These are phyloP conservation scores for Ophonus ardosiacus DNA, from an alignment of 2,888 invertebrate species.

Conservation along the genomic window DNA sequence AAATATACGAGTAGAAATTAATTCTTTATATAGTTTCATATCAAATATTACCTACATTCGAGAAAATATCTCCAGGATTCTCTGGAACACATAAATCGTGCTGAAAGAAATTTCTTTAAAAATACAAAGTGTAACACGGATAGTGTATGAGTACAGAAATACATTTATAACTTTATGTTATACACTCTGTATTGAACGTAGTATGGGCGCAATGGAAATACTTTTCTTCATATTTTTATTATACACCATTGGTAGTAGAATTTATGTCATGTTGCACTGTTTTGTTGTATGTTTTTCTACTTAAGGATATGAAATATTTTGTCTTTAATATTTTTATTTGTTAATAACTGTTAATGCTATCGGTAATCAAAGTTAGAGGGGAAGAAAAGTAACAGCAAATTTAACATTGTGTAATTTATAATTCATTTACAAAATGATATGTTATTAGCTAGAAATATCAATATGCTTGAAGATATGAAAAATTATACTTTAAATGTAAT, in stretches of 20 bases:
- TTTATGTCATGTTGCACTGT: not conserved
- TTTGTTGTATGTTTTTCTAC: not conserved
- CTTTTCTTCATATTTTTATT: not conserved
- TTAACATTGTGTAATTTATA: no score
- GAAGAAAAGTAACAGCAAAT: no score
- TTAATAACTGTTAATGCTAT: no score
- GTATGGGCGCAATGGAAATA: not conserved
- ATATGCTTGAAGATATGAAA: no score
- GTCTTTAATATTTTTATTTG: no score
- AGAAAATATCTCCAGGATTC: conserved; percentile 18
- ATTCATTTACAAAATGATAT: no score
- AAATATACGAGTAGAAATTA: conserved; percentile 8
- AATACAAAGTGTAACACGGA: not conserved
- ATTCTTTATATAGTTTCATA: conserved; percentile 37
- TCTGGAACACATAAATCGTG: conserved; percentile 26
- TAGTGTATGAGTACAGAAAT: not conserved
- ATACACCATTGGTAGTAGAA: not conserved
- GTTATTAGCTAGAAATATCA: no score
- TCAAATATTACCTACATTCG: not conserved
- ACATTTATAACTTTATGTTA: not conserved
- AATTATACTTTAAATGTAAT: no score
- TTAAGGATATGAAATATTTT: not conserved
- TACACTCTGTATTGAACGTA: not conserved
- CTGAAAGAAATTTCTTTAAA: conserved; percentile 21
- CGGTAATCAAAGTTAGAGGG: no score